phyloP scores from a whole-genome alignment of 2,797 vertebrate genomes.

The Botia almorhae region DNA sequence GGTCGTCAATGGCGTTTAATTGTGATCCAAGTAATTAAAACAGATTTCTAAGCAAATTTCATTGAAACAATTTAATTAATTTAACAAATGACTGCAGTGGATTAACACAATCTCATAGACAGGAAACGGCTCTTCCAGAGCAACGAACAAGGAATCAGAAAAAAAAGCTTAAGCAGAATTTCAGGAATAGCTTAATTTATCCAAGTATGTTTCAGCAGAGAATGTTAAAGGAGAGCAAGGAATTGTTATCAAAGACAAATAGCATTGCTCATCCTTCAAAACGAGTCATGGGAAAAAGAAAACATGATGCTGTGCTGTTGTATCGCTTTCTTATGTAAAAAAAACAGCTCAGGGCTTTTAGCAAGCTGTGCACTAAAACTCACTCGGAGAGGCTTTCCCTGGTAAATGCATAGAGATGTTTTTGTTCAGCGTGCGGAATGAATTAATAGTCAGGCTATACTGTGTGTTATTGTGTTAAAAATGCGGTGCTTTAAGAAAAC shows the following conservation, averaged over 20 bases:
- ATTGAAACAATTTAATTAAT: not conserved
- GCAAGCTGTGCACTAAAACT: constrained; percentile 13
- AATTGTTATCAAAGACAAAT: constrained; percentile 33
- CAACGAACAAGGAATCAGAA: constrained; percentile 33
- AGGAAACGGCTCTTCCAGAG: not conserved
- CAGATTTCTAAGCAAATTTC: constrained; percentile 37
- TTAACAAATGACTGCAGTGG: too few species aligned
- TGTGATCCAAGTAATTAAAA: constrained; percentile 11
- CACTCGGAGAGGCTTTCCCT: not conserved
- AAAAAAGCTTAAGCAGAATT: constrained; percentile 37
- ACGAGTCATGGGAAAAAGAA: not conserved
- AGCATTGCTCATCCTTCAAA: constrained; percentile 30
- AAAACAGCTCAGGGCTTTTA: constrained; percentile 23
- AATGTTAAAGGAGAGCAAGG: constrained; percentile 19
- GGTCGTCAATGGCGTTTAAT: constrained; percentile 18
- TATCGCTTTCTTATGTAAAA: constrained; percentile 2
- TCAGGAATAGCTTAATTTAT: constrained; percentile 35
- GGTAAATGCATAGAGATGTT: constrained; percentile 26
- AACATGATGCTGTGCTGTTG: not conserved
- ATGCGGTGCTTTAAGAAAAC: constrained; percentile 40
- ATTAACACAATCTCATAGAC: constrained; percentile 13
- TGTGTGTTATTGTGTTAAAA: constrained; percentile 37
- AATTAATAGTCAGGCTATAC: constrained; percentile 33
- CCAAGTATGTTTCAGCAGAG: constrained; percentile 25
- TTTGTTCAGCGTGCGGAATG: constrained; percentile 33